Percentiles rank a stretch among this genome's conserved stretches.
phyloP scores from a whole-genome alignment of 2,888 invertebrate species.

The Diploptera punctata region DNA sequence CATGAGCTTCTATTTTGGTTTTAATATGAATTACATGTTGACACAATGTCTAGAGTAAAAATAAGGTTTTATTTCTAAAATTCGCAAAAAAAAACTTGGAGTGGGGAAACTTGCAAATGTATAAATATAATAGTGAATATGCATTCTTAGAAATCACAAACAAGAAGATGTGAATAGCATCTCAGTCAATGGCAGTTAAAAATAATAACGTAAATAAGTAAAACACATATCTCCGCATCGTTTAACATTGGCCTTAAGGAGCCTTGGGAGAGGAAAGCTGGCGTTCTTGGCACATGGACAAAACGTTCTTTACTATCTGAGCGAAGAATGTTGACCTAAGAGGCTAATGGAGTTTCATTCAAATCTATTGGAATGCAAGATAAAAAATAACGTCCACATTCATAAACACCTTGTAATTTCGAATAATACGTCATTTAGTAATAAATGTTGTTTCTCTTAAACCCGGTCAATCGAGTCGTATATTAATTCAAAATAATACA shows the following conservation, averaged over 20 bases:
- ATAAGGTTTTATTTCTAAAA: too few relatives aligned
- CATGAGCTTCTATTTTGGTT: too few relatives aligned
- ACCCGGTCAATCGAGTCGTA: too few relatives aligned
- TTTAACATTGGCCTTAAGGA: slow-evolving; percentile 35
- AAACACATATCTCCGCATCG: slow-evolving; percentile 10
- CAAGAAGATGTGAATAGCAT: not conserved
- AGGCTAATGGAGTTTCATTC: slow-evolving; percentile 7
- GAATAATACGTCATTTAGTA: too few relatives aligned
- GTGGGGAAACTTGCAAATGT: too few relatives aligned
- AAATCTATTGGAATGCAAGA: not conserved
- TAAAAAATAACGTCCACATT: not conserved
- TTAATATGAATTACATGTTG: too few relatives aligned
- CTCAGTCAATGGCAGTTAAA: slow-evolving; percentile 4
- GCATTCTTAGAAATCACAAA: not conserved
- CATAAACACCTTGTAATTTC: too few relatives aligned
- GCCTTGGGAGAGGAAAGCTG: slow-evolving; percentile 40
- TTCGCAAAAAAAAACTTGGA: too few relatives aligned
- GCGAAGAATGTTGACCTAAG: slow-evolving; percentile 26
- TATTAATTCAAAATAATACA: too few relatives aligned
- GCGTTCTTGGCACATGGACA: slow-evolving; percentile 42
- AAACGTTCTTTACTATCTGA: slow-evolving; percentile 34
- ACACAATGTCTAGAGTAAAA: too few relatives aligned
- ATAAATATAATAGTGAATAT: too few relatives aligned
- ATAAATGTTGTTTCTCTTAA: too few relatives aligned
- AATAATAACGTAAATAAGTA: slow-evolving; percentile 15